Conservation (phyloP, 2,113 vertebrate genomes). For the Misgurnus anguillicaudatus region DNA sequence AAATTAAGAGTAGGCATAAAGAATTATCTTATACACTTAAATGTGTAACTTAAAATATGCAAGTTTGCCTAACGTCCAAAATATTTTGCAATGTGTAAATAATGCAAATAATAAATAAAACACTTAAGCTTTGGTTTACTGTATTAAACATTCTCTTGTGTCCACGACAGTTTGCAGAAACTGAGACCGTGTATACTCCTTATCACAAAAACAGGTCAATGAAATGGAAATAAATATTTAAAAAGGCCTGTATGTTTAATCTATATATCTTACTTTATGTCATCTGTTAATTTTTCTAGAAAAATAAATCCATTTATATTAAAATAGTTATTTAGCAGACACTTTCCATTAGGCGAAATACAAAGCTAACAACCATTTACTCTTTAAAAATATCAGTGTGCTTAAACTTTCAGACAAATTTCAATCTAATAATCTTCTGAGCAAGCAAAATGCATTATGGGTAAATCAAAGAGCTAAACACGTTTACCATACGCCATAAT, state of each 20-base stretch:
- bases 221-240: neutral
- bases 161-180: neutral
- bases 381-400: neutral
- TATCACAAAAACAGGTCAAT: too few relatives aligned
- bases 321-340: slow-evolving; percentile 53
- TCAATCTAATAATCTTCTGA: neutral
- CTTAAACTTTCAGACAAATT: neutral
- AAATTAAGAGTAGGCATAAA: too few relatives aligned
- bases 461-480: neutral
- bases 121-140: too few relatives aligned
- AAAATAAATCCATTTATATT: slow-evolving; percentile 62
- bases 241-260: slow-evolving; percentile 37
- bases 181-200: neutral
- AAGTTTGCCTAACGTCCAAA: neutral
- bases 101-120: too few relatives aligned
- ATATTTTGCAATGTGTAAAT: neutral
- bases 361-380: neutral
- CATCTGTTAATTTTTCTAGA: slow-evolving; percentile 46
- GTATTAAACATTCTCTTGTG: neutral
- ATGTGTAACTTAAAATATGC: neutral
- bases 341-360: slow-evolving; percentile 13
- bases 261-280: slow-evolving; percentile 30
- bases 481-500: too few relatives aligned
- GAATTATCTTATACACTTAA: neutral
- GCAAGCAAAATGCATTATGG: neutral